Evolutionary conservation across 2,797 vertebrate genomes (phyloP).

Genomic region (Huso huso): DNA sequence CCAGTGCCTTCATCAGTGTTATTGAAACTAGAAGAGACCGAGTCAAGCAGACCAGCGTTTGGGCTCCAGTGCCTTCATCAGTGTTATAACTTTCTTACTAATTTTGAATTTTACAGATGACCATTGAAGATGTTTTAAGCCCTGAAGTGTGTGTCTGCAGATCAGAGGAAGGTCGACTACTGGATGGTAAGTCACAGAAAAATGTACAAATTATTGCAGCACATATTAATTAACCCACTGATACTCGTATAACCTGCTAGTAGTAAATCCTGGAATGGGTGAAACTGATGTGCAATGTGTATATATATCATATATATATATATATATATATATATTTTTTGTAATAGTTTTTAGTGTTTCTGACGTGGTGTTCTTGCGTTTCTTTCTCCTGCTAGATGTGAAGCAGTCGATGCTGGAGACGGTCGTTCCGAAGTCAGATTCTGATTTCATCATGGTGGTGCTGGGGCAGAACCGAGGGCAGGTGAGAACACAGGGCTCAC

Average conservation of each 20-base stretch:
- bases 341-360: too few species aligned
- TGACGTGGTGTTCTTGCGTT: too few species aligned
- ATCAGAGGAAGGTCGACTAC: slow-evolving; percentile 70
- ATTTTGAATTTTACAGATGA: slow-evolving; percentile 55
- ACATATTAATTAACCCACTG: too few species aligned
- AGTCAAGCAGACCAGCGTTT: background rate
- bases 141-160: slow-evolving; percentile 71
- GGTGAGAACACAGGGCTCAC: slow-evolving; percentile 30
- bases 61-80: background rate
- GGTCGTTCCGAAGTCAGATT: slow-evolving; percentile 66
- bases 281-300: too few species aligned
- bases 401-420: slow-evolving; percentile 81
- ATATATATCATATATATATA: too few species aligned
- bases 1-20: background rate
- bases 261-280: too few species aligned
- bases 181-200: slow-evolving; percentile 63
- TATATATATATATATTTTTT: too few species aligned
- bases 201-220: too few species aligned
- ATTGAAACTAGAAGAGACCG: background rate
- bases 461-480: slow-evolving; percentile 45
- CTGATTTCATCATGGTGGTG: slow-evolving; percentile 49
- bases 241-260: too few species aligned
- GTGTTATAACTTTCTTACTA: background rate
- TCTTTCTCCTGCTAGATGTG: slow-evolving; percentile 49
- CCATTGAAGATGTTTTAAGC: slow-evolving; percentile 75